A percentile compares a stretch with the other conserved stretches of the same genome.
Evolutionary conservation across 2,888 invertebrate species (phyloP).

Genomic region (Oscheius sp.): DNA sequence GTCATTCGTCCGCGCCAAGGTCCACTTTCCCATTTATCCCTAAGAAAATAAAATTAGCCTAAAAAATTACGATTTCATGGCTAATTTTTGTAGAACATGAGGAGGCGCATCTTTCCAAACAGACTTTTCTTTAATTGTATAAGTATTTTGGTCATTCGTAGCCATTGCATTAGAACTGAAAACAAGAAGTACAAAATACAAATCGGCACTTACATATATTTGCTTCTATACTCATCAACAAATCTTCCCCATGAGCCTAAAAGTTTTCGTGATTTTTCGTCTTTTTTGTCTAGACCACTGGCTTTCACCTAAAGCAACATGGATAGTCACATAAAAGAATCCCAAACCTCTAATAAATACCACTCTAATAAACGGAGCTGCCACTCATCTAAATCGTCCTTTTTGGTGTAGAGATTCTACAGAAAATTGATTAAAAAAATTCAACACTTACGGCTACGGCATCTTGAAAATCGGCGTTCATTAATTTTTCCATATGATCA

Average conservation of each 20-base stretch:
- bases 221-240: constrained; percentile 62
- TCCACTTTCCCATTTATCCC: constrained; percentile 56
- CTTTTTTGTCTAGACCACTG: constrained; percentile 59
- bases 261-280: constrained; percentile 61
- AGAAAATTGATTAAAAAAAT: neutral
- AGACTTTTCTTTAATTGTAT: constrained; percentile 46
- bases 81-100: constrained; percentile 59
- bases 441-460: constrained; percentile 45
- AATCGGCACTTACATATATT: constrained; percentile 56
- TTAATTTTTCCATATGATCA: constrained; percentile 65
- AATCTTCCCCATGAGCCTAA: constrained; percentile 64
- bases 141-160: constrained; percentile 64
- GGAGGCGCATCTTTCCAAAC: constrained; percentile 64
- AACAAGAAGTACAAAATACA: neutral
- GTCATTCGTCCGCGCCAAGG: constrained; percentile 65
- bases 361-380: constrained; percentile 64
- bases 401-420: constrained; percentile 56
- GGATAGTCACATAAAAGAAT: neutral
- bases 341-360: constrained; percentile 46
- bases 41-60: constrained; percentile 29
- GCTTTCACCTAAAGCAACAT: constrained; percentile 50
- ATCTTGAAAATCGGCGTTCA: constrained; percentile 53
- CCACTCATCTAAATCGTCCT: constrained; percentile 61
- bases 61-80: constrained; percentile 52
- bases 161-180: constrained; percentile 63